phyloP scores from a whole-genome alignment of 1,140 invertebrate species.

The Zelostemma sp. region DNA sequence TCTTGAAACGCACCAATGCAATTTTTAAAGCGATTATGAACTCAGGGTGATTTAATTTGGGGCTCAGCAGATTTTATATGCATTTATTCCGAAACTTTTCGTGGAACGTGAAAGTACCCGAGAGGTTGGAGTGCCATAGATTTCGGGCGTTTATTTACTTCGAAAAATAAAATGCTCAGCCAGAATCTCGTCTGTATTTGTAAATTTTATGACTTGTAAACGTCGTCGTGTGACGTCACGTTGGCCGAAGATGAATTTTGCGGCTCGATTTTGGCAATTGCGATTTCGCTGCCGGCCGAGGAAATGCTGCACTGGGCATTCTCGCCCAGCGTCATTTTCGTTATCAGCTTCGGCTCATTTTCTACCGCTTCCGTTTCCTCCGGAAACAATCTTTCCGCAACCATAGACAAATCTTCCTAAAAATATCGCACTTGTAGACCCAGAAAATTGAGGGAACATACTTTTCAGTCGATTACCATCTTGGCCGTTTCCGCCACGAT shows the following conservation, averaged over 20 bases:
- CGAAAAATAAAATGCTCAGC: too few relatives aligned
- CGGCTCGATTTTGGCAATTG: conserved; percentile 1
- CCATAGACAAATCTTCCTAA: too few relatives aligned
- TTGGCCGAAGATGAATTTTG: too few relatives aligned
- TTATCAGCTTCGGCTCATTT: neutral
- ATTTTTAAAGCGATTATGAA: conserved; percentile 24
- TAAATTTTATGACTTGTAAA: too few relatives aligned
- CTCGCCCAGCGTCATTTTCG: neutral
- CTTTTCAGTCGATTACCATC: conserved; percentile 2
- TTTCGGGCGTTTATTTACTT: too few relatives aligned
- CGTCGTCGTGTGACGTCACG: too few relatives aligned
- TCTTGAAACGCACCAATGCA: conserved; percentile 14
- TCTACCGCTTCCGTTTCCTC: neutral
- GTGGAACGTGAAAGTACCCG: too few relatives aligned
- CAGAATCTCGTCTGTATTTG: too few relatives aligned
- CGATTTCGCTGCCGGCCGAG: neutral
- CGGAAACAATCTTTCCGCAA: neutral
- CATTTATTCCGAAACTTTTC: neutral
- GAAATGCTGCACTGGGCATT: neutral
- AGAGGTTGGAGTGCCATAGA: conserved; percentile 11
- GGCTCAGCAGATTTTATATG: too few relatives aligned
- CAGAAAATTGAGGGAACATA: too few relatives aligned
- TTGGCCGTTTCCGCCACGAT: conserved; percentile 39
- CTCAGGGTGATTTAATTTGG: conserved; percentile 31
- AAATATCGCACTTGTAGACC: too few relatives aligned